Evolutionary conservation across 2,888 invertebrate species (phyloP).

Genomic region (Perithous albicinctus): DNA sequence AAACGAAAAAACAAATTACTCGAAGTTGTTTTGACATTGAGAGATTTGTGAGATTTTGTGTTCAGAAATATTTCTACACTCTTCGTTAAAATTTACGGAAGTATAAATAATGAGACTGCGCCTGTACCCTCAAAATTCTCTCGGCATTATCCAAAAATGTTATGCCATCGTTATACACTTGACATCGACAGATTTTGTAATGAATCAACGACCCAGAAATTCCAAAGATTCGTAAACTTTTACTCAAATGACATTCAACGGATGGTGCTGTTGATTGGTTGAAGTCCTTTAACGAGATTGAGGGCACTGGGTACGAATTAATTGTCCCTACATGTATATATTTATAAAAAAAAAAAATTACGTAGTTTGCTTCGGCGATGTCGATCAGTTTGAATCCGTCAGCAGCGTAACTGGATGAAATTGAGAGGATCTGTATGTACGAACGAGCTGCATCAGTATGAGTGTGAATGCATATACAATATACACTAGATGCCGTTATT

Average conservation of each 20-base stretch:
- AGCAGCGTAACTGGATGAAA: conserved; percentile 13
- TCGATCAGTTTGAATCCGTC: conserved; percentile 27
- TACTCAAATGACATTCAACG: conserved; percentile 6
- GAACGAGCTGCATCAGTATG: not conserved
- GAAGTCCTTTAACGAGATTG: not conserved
- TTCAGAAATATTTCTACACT: not conserved
- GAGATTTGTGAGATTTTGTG: not conserved
- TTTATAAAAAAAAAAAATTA: not conserved
- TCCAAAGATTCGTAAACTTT: conserved; percentile 30
- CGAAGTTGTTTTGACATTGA: not conserved
- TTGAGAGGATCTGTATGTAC: not conserved
- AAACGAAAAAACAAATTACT: too few relatives aligned
- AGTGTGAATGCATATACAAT: conserved; percentile 2
- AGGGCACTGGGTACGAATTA: not conserved
- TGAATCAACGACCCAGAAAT: conserved; percentile 25
- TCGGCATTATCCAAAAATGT: not conserved
- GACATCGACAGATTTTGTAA: conserved; percentile 8
- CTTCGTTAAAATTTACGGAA: not conserved
- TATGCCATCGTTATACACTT: not conserved
- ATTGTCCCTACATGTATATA: not conserved
- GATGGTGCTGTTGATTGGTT: not conserved
- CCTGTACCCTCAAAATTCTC: not conserved
- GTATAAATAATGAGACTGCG: not conserved
- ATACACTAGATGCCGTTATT: not conserved
- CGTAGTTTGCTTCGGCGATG: conserved; percentile 6